phyloP scores from a whole-genome alignment of 2,888 invertebrate species.

The Hylaea fasciaria region DNA sequence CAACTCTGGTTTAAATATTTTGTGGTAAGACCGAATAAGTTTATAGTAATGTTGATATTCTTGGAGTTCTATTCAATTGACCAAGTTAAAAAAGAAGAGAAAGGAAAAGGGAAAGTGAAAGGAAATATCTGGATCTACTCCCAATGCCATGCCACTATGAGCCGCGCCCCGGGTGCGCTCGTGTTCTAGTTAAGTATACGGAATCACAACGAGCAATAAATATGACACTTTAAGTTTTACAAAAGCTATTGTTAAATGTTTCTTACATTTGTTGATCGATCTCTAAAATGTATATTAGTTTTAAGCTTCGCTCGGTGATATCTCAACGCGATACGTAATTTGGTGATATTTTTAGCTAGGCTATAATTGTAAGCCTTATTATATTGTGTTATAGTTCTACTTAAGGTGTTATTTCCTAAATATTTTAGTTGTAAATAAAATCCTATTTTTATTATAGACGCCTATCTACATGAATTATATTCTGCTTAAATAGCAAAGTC shows the following conservation, averaged over 20 bases:
- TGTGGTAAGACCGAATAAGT: no score
- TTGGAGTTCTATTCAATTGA: no score
- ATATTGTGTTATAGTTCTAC: constrained; percentile 55
- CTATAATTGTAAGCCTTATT: constrained; percentile 73
- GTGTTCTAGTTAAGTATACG: constrained; percentile 8
- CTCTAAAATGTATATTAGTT: constrained; percentile 66
- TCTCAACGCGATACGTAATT: constrained; percentile 80
- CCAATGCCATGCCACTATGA: constrained; percentile 29
- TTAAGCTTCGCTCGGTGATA: constrained; percentile 73
- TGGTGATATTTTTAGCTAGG: constrained; percentile 76
- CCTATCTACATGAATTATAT: constrained; percentile 67
- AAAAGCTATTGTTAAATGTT: constrained; percentile 51
- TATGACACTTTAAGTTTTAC: constrained; percentile 31
- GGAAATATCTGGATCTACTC: not conserved
- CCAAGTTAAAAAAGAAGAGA: no score
- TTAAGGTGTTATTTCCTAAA: constrained; percentile 62
- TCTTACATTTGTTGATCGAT: constrained; percentile 76
- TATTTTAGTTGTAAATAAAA: constrained; percentile 69
- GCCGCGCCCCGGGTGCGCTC: constrained; percentile 5
- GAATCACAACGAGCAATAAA: constrained; percentile 38
- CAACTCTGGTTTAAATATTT: no score
- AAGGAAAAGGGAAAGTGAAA: no score
- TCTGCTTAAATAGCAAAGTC: constrained; percentile 54
- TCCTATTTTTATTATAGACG: constrained; percentile 66
- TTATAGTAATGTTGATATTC: no score